Conservation (phyloP, 2,888 invertebrate species). For the Ophioninae sp. region DNA sequence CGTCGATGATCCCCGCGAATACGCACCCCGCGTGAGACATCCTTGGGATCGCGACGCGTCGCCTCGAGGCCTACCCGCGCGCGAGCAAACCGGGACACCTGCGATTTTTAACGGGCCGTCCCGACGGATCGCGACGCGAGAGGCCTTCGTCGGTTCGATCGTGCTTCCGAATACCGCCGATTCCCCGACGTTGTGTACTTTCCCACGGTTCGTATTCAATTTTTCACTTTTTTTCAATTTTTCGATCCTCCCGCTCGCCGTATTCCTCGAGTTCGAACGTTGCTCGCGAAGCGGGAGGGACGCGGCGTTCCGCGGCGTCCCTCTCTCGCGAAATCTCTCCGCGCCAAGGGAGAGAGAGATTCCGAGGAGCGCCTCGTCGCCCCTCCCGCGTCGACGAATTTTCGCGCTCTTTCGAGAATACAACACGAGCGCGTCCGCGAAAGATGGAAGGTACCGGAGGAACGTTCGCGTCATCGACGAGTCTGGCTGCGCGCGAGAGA, state of each 20-base stretch:
- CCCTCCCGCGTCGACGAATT: conserved; percentile 59
- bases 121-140: conserved; percentile 33
- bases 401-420: conserved; percentile 47
- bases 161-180: conserved; percentile 6
- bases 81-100: conserved; percentile 60
- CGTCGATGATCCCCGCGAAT: conserved; percentile 63
- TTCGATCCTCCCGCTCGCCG: no score
- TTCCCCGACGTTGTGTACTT: not conserved
- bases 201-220: no score
- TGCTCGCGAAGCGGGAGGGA: no score
- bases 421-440: conserved; percentile 33
- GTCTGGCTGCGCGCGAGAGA: conserved; percentile 13
- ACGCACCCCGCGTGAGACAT: conserved; percentile 58
- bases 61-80: not conserved
- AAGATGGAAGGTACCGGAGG: conserved; percentile 66
- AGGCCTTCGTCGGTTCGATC: conserved; percentile 19
- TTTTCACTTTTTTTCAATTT: no score
- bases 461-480: conserved; percentile 58
- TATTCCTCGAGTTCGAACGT: no score
- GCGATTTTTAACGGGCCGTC: conserved; percentile 61
- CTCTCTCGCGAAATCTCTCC: conserved; percentile 35
- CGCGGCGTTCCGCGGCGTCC: no score
- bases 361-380: conserved; percentile 18
- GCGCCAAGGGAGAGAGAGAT: not conserved
- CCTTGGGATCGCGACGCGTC: conserved; percentile 44